phyloP scores from a whole-genome alignment of 2,888 invertebrate genomes.

The Drosophila histrio region DNA sequence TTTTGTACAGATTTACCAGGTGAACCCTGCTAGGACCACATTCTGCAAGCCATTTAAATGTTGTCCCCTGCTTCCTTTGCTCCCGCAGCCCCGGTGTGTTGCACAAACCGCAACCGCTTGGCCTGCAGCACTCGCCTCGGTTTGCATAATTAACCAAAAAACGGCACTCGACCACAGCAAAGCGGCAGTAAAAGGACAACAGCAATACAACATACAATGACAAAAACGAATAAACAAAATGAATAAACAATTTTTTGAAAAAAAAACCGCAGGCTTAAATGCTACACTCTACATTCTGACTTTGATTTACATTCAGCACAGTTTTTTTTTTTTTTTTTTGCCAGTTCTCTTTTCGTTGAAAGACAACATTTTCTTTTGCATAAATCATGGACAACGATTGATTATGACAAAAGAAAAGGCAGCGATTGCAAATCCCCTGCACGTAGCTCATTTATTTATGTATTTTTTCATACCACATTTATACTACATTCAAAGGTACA shows the following conservation, averaged over 20 bases:
- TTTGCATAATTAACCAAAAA: slow-evolving; percentile 75
- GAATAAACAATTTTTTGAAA: slow-evolving; percentile 68
- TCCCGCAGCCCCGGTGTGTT: slow-evolving; percentile 23
- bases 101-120: slow-evolving; percentile 58
- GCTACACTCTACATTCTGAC: slow-evolving; percentile 16
- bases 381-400: slow-evolving; percentile 59
- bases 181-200: slow-evolving; percentile 47
- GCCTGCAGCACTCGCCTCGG: slow-evolving; percentile 45
- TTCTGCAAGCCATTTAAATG: slow-evolving; percentile 56
- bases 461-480: slow-evolving; percentile 55
- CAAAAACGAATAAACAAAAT: slow-evolving; percentile 37
- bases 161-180: slow-evolving; percentile 52
- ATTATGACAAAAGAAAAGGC: slow-evolving; percentile 50
- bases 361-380: slow-evolving; percentile 43
- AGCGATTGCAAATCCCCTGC: slow-evolving; percentile 46
- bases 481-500: slow-evolving; percentile 54
- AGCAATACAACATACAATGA: slow-evolving; percentile 26
- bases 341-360: slow-evolving; percentile 16
- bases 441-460: slow-evolving; percentile 78
- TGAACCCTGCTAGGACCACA: slow-evolving; percentile 29
- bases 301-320: slow-evolving; percentile 58
- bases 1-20: slow-evolving; percentile 46
- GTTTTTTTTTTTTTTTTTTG: slow-evolving; percentile 21
- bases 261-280: slow-evolving; percentile 62
- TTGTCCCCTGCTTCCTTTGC: slow-evolving; percentile 19